Conservation (phyloP, 2,888 invertebrate genomes). For the Craniophora ligustri region DNA sequence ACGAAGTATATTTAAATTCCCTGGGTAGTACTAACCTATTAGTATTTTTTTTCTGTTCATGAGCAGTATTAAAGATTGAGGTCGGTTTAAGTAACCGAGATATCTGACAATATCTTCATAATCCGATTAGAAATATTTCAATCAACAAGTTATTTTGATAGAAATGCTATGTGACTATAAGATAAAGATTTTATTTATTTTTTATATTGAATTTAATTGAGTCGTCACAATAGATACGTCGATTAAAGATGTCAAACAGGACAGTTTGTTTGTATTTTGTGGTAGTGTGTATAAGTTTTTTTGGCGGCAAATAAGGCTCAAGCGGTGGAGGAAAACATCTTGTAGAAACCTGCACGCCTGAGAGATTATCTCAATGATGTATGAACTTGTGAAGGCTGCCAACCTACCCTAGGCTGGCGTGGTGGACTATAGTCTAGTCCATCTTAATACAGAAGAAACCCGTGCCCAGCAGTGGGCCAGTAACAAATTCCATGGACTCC, state of each 20-base stretch:
- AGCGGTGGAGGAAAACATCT: too few relatives aligned
- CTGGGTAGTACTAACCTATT: conserved; percentile 21
- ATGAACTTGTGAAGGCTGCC: too few relatives aligned
- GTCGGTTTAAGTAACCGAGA: conserved; percentile 12
- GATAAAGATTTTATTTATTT: conserved; percentile 20
- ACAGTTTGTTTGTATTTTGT: too few relatives aligned
- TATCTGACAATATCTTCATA: conserved; percentile 39
- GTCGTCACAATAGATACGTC: background rate
- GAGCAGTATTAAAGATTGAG: conserved; percentile 23
- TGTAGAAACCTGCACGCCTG: too few relatives aligned
- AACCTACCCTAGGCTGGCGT: too few relatives aligned
- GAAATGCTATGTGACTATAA: conserved; percentile 14
- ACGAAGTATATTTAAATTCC: conserved; percentile 14
- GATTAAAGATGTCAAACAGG: background rate
- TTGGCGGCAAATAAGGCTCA: too few relatives aligned
- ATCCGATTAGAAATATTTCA: conserved; percentile 43
- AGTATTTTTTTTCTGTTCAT: conserved; percentile 5
- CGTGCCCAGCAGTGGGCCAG: too few relatives aligned
- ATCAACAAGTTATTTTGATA: conserved; percentile 41
- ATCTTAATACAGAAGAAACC: too few relatives aligned
- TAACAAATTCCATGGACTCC: too few relatives aligned
- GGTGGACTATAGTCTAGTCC: too few relatives aligned
- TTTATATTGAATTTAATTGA: conserved; percentile 21
- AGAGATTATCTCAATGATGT: too few relatives aligned
- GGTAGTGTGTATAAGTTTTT: too few relatives aligned